A percentile compares a stretch with the other conserved stretches of the same genome.
Evolutionary conservation across 2,113 vertebrate species (phyloP).

Genomic region (Vicugna pacos): DNA sequence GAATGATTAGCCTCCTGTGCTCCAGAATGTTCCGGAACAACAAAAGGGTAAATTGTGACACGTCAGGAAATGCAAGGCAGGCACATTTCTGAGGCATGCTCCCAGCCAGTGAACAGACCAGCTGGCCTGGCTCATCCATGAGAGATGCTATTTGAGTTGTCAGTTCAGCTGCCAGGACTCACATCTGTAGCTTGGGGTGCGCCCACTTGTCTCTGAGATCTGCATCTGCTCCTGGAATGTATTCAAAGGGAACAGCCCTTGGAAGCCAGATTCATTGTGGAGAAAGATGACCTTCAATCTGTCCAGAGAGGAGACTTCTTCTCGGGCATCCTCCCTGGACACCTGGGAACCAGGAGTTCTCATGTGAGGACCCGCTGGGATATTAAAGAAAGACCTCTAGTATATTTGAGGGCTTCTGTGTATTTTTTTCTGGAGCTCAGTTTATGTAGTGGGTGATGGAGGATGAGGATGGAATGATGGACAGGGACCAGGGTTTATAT

Average conservation of each 20-base stretch:
- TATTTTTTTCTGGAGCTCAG: not conserved
- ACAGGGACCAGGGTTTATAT: not conserved
- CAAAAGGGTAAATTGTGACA: constrained; percentile 52
- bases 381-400: not conserved
- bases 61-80: constrained; percentile 71
- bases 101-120: constrained; percentile 64
- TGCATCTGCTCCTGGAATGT: constrained; percentile 80
- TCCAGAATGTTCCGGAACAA: constrained; percentile 52
- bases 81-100: constrained; percentile 51
- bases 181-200: constrained; percentile 75
- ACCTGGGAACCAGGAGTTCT: not conserved
- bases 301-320: not conserved
- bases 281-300: not conserved
- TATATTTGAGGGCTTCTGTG: not conserved
- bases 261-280: not conserved
- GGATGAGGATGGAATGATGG: not conserved
- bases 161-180: constrained; percentile 53
- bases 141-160: constrained; percentile 74
- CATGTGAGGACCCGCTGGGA: not conserved
- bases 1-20: constrained; percentile 27
- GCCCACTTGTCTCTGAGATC: constrained; percentile 77
- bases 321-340: not conserved
- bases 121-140: constrained; percentile 64
- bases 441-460: not conserved
- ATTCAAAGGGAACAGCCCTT: constrained; percentile 67